Conservation (phyloP, 2,797 vertebrate species). For the Macroramphosus scolopax region DNA sequence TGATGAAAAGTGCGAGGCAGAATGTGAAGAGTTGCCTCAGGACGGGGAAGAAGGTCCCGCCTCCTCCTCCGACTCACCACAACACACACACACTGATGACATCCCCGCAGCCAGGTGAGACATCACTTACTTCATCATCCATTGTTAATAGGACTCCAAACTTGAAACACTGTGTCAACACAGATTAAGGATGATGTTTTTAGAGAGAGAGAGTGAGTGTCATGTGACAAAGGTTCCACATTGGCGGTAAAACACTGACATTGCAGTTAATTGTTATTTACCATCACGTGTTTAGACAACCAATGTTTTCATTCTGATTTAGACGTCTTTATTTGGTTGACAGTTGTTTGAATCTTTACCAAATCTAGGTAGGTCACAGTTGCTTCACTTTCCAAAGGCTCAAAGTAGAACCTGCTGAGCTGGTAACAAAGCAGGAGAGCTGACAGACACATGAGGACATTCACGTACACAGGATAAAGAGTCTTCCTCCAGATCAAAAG, state of each 20-base stretch:
- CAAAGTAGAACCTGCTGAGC: not conserved
- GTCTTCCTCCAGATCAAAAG: not conserved
- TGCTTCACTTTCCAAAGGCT: not conserved
- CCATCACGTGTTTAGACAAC: not conserved
- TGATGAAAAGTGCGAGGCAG: constrained; percentile 90
- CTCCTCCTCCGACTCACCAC: constrained; percentile 64
- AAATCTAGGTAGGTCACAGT: too few relatives aligned
- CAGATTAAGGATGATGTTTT: too few relatives aligned
- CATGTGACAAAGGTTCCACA: not conserved
- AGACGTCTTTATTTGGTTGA: not conserved
- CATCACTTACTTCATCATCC: not conserved
- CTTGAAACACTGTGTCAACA: too few relatives aligned
- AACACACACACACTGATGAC: constrained; percentile 45
- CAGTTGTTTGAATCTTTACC: too few relatives aligned
- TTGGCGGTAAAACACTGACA: not conserved
- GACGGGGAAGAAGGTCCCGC: constrained; percentile 81
- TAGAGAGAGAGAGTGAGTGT: too few relatives aligned
- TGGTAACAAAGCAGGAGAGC: constrained; percentile 1
- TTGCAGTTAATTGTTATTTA: not conserved
- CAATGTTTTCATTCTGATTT: constrained; percentile 1
- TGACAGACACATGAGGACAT: constrained; percentile 11
- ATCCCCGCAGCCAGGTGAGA: constrained; percentile 69
- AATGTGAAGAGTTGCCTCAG: constrained; percentile 90
- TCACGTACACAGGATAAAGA: constrained; percentile 29
- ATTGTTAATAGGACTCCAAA: too few relatives aligned